These are phyloP conservation scores for Eupithecia inturbata DNA, from an alignment of 2,888 invertebrate genomes.

Conservation along the genomic window DNA sequence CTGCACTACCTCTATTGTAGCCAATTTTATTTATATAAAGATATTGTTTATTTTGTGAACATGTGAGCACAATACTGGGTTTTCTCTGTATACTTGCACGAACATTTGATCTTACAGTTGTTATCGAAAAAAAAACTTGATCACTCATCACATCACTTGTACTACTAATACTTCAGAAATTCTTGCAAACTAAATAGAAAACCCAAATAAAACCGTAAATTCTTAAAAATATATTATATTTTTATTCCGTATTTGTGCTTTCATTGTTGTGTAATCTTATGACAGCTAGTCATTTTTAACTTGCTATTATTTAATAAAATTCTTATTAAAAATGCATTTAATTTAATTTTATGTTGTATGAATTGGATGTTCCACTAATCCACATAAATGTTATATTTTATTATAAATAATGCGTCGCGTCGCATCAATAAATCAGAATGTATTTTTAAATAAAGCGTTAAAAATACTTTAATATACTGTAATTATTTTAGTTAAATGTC, in stretches of 20 bases:
- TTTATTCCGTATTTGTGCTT: constrained; percentile 43
- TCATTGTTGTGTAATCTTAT: constrained; percentile 40
- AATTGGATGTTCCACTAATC: constrained; percentile 13
- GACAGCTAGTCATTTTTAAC: constrained; percentile 52
- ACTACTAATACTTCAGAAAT: too few relatives aligned
- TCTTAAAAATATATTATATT: neutral
- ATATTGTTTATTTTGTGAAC: neutral
- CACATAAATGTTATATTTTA: neutral
- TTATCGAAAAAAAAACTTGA: too few relatives aligned
- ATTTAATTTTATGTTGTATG: neutral
- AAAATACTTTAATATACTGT: neutral
- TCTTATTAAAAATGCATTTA: constrained; percentile 14
- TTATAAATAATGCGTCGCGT: neutral
- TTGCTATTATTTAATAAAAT: constrained; percentile 19
- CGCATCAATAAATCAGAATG: neutral
- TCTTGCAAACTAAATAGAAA: too few relatives aligned
- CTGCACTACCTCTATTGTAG: constrained; percentile 3
- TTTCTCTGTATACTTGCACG: neutral
- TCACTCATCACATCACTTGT: too few relatives aligned
- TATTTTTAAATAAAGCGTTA: neutral
- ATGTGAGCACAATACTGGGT: neutral
- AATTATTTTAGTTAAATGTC: constrained; percentile 14
- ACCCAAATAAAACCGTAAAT: neutral
- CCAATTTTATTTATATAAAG: constrained; percentile 1
- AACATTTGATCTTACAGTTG: neutral